A percentile compares a stretch with the other conserved stretches of the same genome.
phyloP scores from a whole-genome alignment of 2,888 invertebrate genomes.

The Alviniconcha strummeri region DNA sequence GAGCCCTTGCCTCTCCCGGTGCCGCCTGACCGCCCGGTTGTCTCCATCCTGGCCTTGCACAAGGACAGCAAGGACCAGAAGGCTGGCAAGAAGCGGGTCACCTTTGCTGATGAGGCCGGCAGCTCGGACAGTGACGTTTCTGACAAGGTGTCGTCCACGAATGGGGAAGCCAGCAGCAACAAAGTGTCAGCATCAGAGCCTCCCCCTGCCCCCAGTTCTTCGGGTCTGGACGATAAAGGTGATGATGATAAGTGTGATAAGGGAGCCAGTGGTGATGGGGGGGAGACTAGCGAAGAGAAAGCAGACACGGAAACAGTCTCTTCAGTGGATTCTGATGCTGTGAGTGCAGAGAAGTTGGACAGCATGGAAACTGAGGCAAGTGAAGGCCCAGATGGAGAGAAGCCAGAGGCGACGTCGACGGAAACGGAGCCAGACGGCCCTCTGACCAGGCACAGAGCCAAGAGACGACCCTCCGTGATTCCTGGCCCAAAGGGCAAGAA shows the following conservation, averaged over 20 bases:
- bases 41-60: slow-evolving; percentile 56
- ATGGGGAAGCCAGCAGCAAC: not conserved
- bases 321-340: not conserved
- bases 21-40: slow-evolving; percentile 50
- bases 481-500: slow-evolving; percentile 8
- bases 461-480: slow-evolving; percentile 1
- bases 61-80: slow-evolving; percentile 48
- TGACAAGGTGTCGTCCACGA: slow-evolving; percentile 39
- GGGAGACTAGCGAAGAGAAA: slow-evolving; percentile 23
- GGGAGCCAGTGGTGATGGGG: not conserved
- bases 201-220: not conserved
- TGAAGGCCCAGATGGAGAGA: slow-evolving; percentile 28
- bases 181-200: slow-evolving; percentile 2
- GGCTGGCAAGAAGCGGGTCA: slow-evolving; percentile 57
- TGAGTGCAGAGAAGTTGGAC: slow-evolving; percentile 12
- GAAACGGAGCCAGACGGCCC: slow-evolving; percentile 12
- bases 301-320: slow-evolving; percentile 14
- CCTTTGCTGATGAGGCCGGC: slow-evolving; percentile 63
- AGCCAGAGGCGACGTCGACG: not conserved
- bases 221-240: not conserved
- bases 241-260: not conserved
- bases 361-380: slow-evolving; percentile 26
- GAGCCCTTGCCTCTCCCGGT: slow-evolving; percentile 32
- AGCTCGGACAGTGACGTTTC: slow-evolving; percentile 66
- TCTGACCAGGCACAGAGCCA: slow-evolving; percentile 24